Evolutionary conservation across 2,113 vertebrate genomes (phyloP).

Genomic region (Boleophthalmus pectinirostris): DNA sequence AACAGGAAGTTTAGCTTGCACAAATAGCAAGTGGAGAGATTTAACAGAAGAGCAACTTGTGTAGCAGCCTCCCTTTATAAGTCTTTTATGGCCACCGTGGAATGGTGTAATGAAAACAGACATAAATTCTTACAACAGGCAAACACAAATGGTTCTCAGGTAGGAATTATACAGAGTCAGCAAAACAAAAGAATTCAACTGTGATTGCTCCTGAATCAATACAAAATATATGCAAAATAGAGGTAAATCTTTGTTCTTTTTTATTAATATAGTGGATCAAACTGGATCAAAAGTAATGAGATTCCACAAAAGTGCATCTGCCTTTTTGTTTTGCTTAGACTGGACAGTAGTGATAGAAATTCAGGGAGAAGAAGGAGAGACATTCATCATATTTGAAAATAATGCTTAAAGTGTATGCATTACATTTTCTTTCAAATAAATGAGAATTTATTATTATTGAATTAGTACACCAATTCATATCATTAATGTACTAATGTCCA

Average conservation of each 20-base stretch:
- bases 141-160: conserved; percentile 4
- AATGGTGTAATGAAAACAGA: conserved; percentile 17
- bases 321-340: no score
- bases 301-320: no score
- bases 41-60: background rate
- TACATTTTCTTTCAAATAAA: no score
- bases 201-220: conserved; percentile 8
- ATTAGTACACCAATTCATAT: background rate
- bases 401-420: no score
- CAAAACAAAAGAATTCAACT: conserved; percentile 11
- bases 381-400: no score
- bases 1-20: background rate
- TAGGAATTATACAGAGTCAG: conserved; percentile 36
- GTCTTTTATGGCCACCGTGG: background rate
- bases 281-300: no score
- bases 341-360: background rate
- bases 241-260: no score
- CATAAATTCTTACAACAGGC: conserved; percentile 29
- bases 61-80: background rate
- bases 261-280: no score
- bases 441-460: background rate
- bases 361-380: background rate
- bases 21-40: background rate
- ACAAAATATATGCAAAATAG: no score
- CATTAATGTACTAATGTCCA: background rate